These are phyloP conservation scores for Orchesella flavescens DNA, from an alignment of 2,888 invertebrate species.

Conservation along the genomic window DNA sequence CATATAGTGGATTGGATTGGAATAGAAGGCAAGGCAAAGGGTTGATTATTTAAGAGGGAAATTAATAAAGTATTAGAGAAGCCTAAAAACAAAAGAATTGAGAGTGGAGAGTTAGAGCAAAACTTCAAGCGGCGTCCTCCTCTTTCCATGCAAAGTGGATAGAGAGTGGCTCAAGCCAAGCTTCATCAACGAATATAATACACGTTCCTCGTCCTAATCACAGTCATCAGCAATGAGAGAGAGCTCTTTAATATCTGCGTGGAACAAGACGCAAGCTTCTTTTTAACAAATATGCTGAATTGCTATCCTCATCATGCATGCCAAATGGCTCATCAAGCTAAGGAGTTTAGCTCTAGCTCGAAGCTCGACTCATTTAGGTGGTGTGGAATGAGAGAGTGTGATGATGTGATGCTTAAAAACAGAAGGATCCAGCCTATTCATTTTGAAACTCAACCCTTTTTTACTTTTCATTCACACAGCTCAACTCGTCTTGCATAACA, in stretches of 20 bases:
- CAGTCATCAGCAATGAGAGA: slow-evolving; percentile 37
- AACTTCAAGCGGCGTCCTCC: too few species aligned
- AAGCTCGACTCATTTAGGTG: not conserved
- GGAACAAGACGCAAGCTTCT: too few species aligned
- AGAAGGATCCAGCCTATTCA: slow-evolving; percentile 37
- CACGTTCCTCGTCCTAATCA: slow-evolving; percentile 40
- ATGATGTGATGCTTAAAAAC: not conserved
- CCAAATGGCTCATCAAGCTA: slow-evolving; percentile 8
- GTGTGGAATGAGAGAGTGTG: slow-evolving; percentile 25
- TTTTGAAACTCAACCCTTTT: slow-evolving; percentile 54
- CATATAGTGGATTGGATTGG: not conserved
- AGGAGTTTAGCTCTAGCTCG: not conserved
- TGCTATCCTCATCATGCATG: slow-evolving; percentile 40
- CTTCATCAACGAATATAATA: slow-evolving; percentile 44
- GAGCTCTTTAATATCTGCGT: slow-evolving; percentile 21
- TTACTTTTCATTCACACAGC: slow-evolving; percentile 24
- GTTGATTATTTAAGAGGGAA: slow-evolving; percentile 40
- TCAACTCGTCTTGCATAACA: slow-evolving; percentile 60
- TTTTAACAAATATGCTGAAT: slow-evolving; percentile 42
- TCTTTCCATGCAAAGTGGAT: too few species aligned
- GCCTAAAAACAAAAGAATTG: slow-evolving; percentile 8
- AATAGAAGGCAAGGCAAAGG: not conserved
- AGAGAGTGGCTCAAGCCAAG: slow-evolving; percentile 3
- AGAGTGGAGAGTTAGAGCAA: slow-evolving; percentile 6
- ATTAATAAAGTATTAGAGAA: slow-evolving; percentile 31